Evolutionary conservation across 2,888 invertebrate genomes (phyloP).

Genomic region (Willowsia nigromaculata): DNA sequence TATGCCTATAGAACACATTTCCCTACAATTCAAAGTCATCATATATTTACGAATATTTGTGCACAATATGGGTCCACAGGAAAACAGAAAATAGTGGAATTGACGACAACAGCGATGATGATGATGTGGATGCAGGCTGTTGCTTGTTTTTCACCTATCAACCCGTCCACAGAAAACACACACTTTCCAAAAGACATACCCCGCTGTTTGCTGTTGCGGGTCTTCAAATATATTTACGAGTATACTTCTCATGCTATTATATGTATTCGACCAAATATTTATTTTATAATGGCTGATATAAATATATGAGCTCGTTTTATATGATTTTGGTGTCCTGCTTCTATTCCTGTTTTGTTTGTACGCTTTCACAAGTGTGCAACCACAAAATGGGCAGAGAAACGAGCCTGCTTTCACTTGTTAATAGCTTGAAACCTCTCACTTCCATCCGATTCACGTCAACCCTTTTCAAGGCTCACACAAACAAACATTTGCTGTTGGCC

Average conservation of each 20-base stretch:
- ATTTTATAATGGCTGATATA: background rate
- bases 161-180: background rate
- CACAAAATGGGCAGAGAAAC: conserved; percentile 59
- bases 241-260: background rate
- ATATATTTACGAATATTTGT: background rate
- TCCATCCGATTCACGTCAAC: conserved; percentile 36
- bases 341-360: conserved; percentile 6
- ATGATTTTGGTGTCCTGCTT: background rate
- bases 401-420: conserved; percentile 62
- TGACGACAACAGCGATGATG: background rate
- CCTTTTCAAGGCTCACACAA: conserved; percentile 40
- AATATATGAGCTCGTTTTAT: too few relatives aligned
- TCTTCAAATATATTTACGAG: background rate
- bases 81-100: conserved; percentile 7
- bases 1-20: background rate
- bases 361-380: conserved; percentile 40
- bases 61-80: background rate
- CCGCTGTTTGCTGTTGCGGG: background rate
- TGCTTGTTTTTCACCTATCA: conserved; percentile 32
- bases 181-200: background rate
- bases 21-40: background rate
- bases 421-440: conserved; percentile 40
- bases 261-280: background rate
- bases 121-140: conserved; percentile 51
- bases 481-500: conserved; percentile 16